Base-by-base conservation (phyloP, 2,797 vertebrate genomes). In the Hafferia zeledoni region DNA sequence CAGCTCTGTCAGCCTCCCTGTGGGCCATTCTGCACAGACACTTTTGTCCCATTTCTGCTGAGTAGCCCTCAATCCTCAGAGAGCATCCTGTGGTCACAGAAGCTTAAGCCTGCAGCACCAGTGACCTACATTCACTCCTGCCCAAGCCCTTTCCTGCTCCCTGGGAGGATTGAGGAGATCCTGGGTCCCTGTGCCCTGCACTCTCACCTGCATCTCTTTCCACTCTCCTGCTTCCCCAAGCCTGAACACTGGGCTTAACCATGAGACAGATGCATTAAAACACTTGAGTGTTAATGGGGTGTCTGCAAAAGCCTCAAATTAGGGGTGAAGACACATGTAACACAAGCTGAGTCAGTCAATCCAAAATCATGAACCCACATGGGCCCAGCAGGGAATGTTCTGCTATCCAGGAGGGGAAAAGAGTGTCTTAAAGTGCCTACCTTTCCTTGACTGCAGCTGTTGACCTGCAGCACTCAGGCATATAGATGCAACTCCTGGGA, bases 61-160 rank as follows among this genome's bases (percentile, higher is more conserved):
- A 6, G 61, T 25, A 61, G 50, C 43, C 20, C 4, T 19, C 2
- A 6, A 0, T 37, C 41, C 56, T 60, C 14, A 2, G 6, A 27
- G 67, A 35, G 18, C 3, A 2, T 20, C 41, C 46, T 44, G 31
- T 61, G 67, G 9, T 31, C 22, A 28, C 7, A 67, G 71, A 52
- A 78, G 41, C 60, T 77, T 50, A 65, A 64, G 25, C 46, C 49
- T 78, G 65, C 61, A 60, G 35, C 43, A 57, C 46, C 60, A 43
- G 46, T 39, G 30, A 55, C 44, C 35, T 50, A 5, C 25, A 9
- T 4, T 55, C 7, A 14, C 71, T 80, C 78, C 57, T 91, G n/a
- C 20, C 59, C 37, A n/a, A 76, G 46, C 35, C 35, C 37, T 64
- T 57, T 20, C 49, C n/a, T 5, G 9, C 27, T 64, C 69, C 55